Percentiles rank a stretch among this genome's conserved stretches.
Evolutionary conservation across 2,888 invertebrate genomes (phyloP).

Genomic region (Drosophila seclusa): DNA sequence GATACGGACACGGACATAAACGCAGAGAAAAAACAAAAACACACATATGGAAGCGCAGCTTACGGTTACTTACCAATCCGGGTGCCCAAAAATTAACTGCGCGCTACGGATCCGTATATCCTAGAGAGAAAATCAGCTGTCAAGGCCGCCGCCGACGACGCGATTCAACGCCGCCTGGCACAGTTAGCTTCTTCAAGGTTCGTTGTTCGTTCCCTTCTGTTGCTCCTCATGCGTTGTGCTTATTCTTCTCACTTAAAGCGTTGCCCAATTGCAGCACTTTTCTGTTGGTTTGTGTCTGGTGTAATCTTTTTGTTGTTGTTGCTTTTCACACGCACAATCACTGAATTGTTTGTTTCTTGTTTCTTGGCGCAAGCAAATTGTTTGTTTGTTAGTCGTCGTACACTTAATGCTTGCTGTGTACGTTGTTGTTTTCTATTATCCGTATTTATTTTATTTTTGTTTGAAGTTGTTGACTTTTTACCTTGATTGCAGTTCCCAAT

Average conservation of each 20-base stretch:
- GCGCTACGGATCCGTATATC: constrained; percentile 41
- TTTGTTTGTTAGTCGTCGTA: constrained; percentile 34
- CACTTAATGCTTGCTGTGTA: constrained; percentile 36
- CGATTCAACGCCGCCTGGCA: constrained; percentile 29
- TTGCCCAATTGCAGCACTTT: constrained; percentile 43
- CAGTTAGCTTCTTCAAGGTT: constrained; percentile 23
- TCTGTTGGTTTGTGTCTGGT: constrained; percentile 54
- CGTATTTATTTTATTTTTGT: constrained; percentile 7
- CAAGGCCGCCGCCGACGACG: constrained; percentile 52
- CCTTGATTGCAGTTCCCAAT: constrained; percentile 32
- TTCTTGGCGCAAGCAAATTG: constrained; percentile 40
- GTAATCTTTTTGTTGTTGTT: constrained; percentile 19
- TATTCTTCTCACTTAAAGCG: constrained; percentile 18
- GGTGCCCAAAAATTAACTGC: constrained; percentile 27
- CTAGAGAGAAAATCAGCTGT: constrained; percentile 53
- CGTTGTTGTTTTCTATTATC: constrained; percentile 9
- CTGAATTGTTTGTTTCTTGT: constrained; percentile 13
- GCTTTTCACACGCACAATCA: constrained; percentile 11
- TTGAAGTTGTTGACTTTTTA: constrained; percentile 40
- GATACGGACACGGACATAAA: constrained; percentile 1
- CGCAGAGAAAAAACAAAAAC: background rate
- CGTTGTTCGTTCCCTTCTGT: constrained; percentile 10
- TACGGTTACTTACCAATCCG: constrained; percentile 41
- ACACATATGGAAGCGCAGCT: constrained; percentile 4
- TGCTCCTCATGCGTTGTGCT: background rate